phyloP scores from a whole-genome alignment of 2,888 invertebrate genomes.

The Hoplodrina ambigua region DNA sequence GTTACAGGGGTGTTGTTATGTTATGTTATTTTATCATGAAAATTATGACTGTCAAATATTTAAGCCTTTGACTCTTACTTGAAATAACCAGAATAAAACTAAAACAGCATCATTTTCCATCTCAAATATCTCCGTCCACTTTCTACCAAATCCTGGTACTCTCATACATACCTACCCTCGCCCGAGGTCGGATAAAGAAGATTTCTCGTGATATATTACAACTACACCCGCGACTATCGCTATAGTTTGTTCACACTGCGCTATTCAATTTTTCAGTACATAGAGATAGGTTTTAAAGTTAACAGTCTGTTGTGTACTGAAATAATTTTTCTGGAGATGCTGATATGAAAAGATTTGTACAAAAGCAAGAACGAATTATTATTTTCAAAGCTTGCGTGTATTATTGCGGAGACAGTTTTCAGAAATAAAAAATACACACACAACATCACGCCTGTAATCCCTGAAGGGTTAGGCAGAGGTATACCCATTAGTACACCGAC shows the following conservation, averaged over 20 bases:
- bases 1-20: too few species aligned
- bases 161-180: slow-evolving; percentile 6
- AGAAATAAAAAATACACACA: neutral
- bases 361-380: neutral
- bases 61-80: neutral
- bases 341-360: neutral
- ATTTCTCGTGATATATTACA: slow-evolving; percentile 50
- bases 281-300: slow-evolving; percentile 36
- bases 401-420: neutral
- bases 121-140: slow-evolving; percentile 5
- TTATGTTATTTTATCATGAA: too few species aligned
- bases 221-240: slow-evolving; percentile 21
- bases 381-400: neutral
- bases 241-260: slow-evolving; percentile 24
- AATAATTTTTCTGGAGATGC: neutral
- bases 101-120: slow-evolving; percentile 8
- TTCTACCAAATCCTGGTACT: neutral
- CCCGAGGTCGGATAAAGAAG: slow-evolving; percentile 47
- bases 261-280: slow-evolving; percentile 31
- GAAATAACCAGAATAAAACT: neutral
- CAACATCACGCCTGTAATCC: too few species aligned
- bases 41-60: too few species aligned
- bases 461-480: too few species aligned
- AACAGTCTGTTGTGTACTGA: slow-evolving; percentile 15
- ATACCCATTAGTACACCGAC: too few species aligned